Percentiles rank a stretch among this genome's conserved stretches.
Conservation (phyloP, 2,113 vertebrate species). For the Glaucidium brasilianum region DNA sequence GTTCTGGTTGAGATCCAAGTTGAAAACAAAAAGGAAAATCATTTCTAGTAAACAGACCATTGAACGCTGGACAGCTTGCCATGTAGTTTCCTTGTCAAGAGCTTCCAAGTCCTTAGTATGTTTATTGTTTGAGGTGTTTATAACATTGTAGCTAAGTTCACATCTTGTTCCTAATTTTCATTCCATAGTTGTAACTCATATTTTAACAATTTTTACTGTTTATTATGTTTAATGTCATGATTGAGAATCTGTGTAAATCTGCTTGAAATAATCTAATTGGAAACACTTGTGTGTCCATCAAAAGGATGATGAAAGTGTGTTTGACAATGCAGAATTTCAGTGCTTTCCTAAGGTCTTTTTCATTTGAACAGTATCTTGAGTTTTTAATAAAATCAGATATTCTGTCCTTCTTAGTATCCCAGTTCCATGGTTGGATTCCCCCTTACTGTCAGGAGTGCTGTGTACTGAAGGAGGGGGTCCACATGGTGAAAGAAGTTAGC, state of each 20-base stretch:
- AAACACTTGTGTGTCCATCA: background rate
- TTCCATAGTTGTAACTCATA: background rate
- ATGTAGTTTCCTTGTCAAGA: background rate
- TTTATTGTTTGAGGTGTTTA: constrained; percentile 3
- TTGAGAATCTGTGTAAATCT: background rate
- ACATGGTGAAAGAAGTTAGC: background rate
- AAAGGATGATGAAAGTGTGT: background rate
- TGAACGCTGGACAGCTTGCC: background rate
- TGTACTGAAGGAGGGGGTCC: background rate
- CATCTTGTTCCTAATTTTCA: background rate
- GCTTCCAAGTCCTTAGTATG: background rate
- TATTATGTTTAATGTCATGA: background rate
- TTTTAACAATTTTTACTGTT: background rate
- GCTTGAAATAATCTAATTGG: background rate
- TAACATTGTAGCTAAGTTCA: background rate
- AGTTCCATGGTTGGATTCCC: background rate
- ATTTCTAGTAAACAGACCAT: background rate
- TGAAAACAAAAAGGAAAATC: background rate
- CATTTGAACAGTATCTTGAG: background rate
- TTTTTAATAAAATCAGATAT: background rate
- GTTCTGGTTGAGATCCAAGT: background rate
- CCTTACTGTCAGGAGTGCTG: background rate
- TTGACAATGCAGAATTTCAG: background rate
- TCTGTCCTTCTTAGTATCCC: background rate
- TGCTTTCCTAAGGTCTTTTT: background rate